Evolutionary conservation across 53 echinoderm and acorn worm species (phyloP), one percentile per base, ranked within the genome.

Genomic region (Holothuria leucospilota): DNA sequence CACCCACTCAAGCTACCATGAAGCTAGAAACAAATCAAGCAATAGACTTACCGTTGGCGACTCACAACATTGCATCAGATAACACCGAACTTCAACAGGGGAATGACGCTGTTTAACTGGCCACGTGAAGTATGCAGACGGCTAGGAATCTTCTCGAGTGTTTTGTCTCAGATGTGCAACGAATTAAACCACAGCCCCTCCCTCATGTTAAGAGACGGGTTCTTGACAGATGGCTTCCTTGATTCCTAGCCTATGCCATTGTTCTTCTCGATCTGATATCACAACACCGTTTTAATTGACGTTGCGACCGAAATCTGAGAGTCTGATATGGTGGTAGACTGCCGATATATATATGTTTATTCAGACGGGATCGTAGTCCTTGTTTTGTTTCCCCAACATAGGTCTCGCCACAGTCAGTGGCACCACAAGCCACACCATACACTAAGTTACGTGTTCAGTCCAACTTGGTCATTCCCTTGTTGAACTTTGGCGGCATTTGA

Each of bases 311-410:
- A 20, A 60, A 15, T 60, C 60, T 60, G 13, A 60, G 13, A 20
- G 60, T 13, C 60, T 20, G 60, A 20, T 60, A n/a, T n/a, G n/a
- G n/a, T n/a, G n/a, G n/a, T n/a, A n/a, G n/a, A n/a, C n/a, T n/a
- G n/a, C n/a, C n/a, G n/a, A n/a, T n/a, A n/a, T n/a, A n/a, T n/a
- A 60, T 60, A 60, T 60, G 60, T 60, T 60, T 60, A 60, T 60
- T 60, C 60, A 60, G 60, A 20, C 60, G 60, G 20, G 60, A 60
- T 60, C 60, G 60, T 60, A 60, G 60, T 60, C 60, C 60, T 60
- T 60, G 60, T 60, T 60, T 20, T 60, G 60, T 60, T 60, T 60
- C 60, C 13, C 60, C 60, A 60, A 60, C 60, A 60, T 60, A 60
- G 60, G 60, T 20, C 60, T 60, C 60, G 13, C 13, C 60, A 20